Evolutionary conservation across 2,888 invertebrate genomes (phyloP), one percentile per base, ranked within the genome.

Genomic region (Xestia ashworthii): DNA sequence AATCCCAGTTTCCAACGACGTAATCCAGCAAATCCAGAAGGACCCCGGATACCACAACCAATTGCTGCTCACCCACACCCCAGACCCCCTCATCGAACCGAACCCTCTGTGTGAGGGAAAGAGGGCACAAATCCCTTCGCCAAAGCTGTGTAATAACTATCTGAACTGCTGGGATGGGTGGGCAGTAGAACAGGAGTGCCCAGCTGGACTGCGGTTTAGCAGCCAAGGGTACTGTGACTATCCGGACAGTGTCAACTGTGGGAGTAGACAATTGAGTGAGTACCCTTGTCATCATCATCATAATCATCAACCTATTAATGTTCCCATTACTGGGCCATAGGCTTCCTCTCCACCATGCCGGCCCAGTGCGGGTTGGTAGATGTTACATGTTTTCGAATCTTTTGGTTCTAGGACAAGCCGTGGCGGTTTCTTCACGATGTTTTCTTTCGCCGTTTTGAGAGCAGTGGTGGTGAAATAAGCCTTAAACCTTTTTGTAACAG

Each of bases 91-190:
- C 0, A 92, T 96, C 0, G 93, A 94, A 74, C 92, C 91, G 0
- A 95, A 94, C 82, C 89, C 94, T 0, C 86, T 94, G 0, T 97
- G 97, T 79, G 89, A 94, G 50, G 94, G 95, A 16, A 95, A 96
- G 50, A 94, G 97, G 68, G 97, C 98, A 5, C 98, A 98, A 90
- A 97, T 98, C 83, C 97, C 98, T 0, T 97, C 97, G 16, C 95
- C 96, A 0, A 95, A 92, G 48, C 92, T 96, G 9, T 98, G 98
- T 89, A 97, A 97, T 64, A 97, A 97, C 87, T 98, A 97, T 91
- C 89, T 98, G 22, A 98, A 98, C 92, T 98, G 98, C 90, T 98
- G 98, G 98, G 98, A 98, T 86, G 98, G 97, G 0, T 96, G 97
- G 85, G 97, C 97, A 0, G 95, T 97, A 44, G 98, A 98, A 87